phyloP scores from a whole-genome alignment of 1,140 invertebrate genomes.

The Procambarus virginalis region DNA sequence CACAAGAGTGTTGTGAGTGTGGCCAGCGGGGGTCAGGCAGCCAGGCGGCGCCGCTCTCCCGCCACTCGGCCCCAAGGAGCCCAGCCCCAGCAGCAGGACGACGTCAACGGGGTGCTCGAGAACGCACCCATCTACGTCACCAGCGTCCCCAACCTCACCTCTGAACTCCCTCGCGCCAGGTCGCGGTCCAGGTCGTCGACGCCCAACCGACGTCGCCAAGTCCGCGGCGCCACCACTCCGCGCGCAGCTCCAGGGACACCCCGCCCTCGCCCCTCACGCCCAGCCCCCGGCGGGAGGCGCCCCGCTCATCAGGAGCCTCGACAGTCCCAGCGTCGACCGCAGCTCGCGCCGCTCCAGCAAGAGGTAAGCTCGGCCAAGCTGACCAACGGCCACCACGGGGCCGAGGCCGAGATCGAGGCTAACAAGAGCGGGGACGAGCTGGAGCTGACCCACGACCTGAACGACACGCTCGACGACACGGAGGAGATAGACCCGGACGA shows the following conservation, averaged over 20 bases:
- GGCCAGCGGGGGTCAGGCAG: conserved; percentile 45
- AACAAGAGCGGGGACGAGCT: conserved; percentile 71
- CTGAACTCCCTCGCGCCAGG: conserved; percentile 70
- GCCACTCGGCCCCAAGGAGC: conserved; percentile 30
- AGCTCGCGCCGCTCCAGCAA: conserved; percentile 54
- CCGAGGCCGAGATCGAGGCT: conserved; percentile 66
- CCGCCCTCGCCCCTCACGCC: conserved; percentile 67
- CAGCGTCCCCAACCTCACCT: conserved; percentile 79
- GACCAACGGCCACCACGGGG: conserved; percentile 63
- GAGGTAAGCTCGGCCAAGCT: conserved; percentile 9
- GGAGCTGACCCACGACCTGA: conserved; percentile 72
- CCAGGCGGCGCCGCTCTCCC: conserved; percentile 44
- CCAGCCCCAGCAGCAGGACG: conserved; percentile 26
- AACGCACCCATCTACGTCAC: conserved; percentile 85
- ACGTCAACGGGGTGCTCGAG: conserved; percentile 82
- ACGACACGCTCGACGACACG: conserved; percentile 66
- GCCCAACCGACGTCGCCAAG: conserved; percentile 72
- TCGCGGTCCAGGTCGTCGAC: conserved; percentile 72
- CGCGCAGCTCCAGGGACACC: conserved; percentile 40
- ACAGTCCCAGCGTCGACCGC: conserved; percentile 47
- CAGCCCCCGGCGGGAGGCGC: conserved; percentile 67
- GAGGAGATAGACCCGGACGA: conserved; percentile 65
- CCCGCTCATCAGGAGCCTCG: conserved; percentile 40
- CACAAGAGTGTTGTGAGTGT: conserved; percentile 58
- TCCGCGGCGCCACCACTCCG: conserved; percentile 72